These are phyloP conservation scores for Castor canadensis DNA, from an alignment of 2,113 vertebrate genomes.

Conservation along the genomic window DNA sequence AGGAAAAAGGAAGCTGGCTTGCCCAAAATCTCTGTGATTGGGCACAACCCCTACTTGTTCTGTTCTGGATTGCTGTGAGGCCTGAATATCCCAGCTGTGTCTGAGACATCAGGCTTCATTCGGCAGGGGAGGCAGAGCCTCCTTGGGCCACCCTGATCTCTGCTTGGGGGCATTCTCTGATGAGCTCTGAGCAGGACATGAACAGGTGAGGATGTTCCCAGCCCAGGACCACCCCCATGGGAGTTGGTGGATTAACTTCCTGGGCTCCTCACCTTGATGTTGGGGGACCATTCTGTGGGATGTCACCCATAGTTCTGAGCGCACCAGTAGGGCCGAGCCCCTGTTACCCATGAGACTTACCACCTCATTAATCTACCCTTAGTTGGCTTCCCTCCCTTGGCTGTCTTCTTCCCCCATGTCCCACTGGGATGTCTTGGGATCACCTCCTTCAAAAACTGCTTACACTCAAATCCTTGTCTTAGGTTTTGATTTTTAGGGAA, in stretches of 20 bases:
- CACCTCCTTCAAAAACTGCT: neutral
- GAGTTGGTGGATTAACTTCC: neutral
- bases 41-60: accelerated
- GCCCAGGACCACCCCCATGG: neutral
- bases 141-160: too few species aligned
- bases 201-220: neutral
- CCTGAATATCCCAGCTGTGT: neutral
- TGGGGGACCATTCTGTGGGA: neutral
- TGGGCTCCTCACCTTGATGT: neutral
- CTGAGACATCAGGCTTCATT: neutral
- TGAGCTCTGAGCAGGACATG: neutral
- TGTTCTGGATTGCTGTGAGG: neutral
- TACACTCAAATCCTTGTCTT: neutral
- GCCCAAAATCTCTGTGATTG: neutral
- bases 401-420: neutral
- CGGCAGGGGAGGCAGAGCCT: neutral
- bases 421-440: neutral
- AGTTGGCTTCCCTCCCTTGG: neutral
- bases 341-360: neutral
- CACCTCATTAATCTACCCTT: neutral
- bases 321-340: neutral
- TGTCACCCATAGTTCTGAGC: neutral
- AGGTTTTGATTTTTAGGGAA: neutral
- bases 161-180: neutral
- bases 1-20: neutral